phyloP scores from a whole-genome alignment of 30 jellyfish, hydroid and myxozoan species.

The Turritopsis dohrnii region DNA sequence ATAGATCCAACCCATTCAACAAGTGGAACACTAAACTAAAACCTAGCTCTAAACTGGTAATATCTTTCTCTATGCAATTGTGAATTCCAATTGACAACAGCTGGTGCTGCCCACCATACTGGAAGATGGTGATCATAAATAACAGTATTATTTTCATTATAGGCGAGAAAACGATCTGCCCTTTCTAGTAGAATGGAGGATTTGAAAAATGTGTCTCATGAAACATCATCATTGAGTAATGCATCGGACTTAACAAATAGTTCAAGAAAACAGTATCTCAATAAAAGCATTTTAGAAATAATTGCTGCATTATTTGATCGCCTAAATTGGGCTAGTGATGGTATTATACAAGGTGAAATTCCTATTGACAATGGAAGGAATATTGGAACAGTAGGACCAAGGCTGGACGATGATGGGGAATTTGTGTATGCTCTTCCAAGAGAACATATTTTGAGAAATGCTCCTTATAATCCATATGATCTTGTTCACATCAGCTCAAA shows the following conservation, averaged over 20 bases:
- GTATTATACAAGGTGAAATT: conserved; percentile 47
- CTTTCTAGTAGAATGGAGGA: neutral
- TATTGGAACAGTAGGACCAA: conserved; percentile 41
- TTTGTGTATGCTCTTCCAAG: conserved; percentile 58
- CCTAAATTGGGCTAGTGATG: conserved; percentile 62
- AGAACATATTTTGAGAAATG: conserved; percentile 22
- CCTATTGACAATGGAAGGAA: conserved; percentile 40
- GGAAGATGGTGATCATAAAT: too few species aligned
- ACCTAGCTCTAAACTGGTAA: neutral
- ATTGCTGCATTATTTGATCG: conserved; percentile 48
- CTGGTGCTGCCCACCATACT: too few species aligned
- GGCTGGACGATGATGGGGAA: conserved; percentile 62
- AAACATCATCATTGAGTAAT: neutral
- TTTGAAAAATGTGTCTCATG: too few species aligned
- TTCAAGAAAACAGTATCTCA: neutral
- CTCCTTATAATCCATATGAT: conserved; percentile 74
- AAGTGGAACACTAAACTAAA: neutral
- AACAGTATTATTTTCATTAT: neutral
- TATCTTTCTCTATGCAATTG: neutral
- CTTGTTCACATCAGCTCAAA: conserved; percentile 27
- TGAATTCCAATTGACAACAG: neutral
- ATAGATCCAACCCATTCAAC: neutral
- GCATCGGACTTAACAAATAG: neutral
- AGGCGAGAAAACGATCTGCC: neutral
- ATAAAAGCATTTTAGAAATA: conserved; percentile 12